A percentile compares a stretch with the other conserved stretches of the same genome.
Conservation (phyloP, 2,888 invertebrate species). For the Neuroscelio doddi region DNA sequence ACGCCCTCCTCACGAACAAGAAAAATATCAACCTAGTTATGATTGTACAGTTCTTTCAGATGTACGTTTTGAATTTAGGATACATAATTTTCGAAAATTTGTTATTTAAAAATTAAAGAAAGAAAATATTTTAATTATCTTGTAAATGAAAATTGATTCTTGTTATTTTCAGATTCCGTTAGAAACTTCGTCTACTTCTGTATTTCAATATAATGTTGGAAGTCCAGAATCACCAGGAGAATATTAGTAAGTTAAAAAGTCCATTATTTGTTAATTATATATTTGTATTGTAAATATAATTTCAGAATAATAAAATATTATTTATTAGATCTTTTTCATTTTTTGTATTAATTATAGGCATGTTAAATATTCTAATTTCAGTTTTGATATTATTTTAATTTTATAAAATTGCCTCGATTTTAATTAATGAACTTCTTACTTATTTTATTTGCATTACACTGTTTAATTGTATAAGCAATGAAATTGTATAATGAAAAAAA, state of each 20-base stretch:
- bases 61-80: slow-evolving; percentile 74
- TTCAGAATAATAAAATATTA: too few relatives aligned
- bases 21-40: slow-evolving; percentile 96
- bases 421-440: too few relatives aligned
- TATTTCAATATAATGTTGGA: slow-evolving; percentile 54
- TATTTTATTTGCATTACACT: too few relatives aligned
- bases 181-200: slow-evolving; percentile 60
- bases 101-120: neutral
- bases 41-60: slow-evolving; percentile 95
- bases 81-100: slow-evolving; percentile 2
- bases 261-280: too few relatives aligned
- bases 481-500: too few relatives aligned
- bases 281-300: too few relatives aligned
- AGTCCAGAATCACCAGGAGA: slow-evolving; percentile 62
- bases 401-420: too few relatives aligned
- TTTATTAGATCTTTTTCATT: too few relatives aligned
- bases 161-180: slow-evolving; percentile 61
- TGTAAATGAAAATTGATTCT: neutral
- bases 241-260: slow-evolving; percentile 66
- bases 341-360: neutral
- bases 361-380: too few relatives aligned
- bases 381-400: too few relatives aligned
- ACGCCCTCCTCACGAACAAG: slow-evolving; percentile 85
- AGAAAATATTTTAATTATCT: too few relatives aligned
- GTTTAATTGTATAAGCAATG: too few relatives aligned